These are phyloP conservation scores for Euplagia quadripunctaria DNA, from an alignment of 2,888 invertebrate genomes.

Conservation along the genomic window DNA sequence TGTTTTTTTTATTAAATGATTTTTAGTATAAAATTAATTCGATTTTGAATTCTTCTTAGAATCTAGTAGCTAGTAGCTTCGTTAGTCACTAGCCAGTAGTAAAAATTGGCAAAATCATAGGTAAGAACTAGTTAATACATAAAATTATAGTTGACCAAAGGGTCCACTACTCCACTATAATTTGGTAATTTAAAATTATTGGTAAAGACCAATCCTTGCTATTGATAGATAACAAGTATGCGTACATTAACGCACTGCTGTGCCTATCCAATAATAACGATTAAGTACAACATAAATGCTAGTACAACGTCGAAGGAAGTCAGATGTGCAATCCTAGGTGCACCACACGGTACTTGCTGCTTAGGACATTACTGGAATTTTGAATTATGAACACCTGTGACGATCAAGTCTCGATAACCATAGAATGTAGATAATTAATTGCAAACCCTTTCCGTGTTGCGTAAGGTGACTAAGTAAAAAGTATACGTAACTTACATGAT, in stretches of 20 bases:
- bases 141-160: no score
- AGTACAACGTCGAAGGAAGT: conserved; percentile 29
- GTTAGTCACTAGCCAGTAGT: no score
- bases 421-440: background rate
- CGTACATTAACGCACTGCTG: background rate
- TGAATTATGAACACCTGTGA: conserved; percentile 1
- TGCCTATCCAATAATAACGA: background rate
- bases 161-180: no score
- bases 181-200: background rate
- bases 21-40: no score
- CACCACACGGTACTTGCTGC: conserved; percentile 5
- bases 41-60: no score
- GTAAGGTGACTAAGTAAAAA: background rate
- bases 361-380: background rate
- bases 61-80: no score
- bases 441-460: background rate
- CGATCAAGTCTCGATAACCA: background rate
- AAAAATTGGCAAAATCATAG: no score
- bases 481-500: no score
- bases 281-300: conserved; percentile 17
- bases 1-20: no score
- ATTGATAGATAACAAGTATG: background rate
- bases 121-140: no score
- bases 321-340: conserved; percentile 10
- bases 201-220: background rate